A percentile compares a stretch with the other conserved stretches of the same genome.
Evolutionary conservation across 2,888 invertebrate genomes (phyloP).

Genomic region (Abrostola tripartita): DNA sequence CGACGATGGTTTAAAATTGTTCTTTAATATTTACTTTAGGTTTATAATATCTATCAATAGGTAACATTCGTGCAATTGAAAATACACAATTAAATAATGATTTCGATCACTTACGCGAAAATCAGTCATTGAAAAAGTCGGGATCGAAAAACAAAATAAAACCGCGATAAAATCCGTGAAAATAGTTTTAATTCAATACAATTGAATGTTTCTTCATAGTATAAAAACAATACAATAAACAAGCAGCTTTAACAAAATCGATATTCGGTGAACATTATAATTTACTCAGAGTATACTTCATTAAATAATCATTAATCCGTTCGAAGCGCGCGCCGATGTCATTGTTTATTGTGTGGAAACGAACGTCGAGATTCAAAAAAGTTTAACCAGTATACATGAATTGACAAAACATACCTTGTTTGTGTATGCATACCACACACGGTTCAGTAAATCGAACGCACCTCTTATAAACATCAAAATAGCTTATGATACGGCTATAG

Average conservation of each 20-base stretch:
- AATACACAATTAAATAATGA: too few relatives aligned
- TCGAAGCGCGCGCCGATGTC: conserved; percentile 59
- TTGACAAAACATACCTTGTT: conserved; percentile 73
- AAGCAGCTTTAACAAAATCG: conserved; percentile 4
- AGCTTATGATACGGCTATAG: conserved; percentile 79
- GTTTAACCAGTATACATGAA: conserved; percentile 66
- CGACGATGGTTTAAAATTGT: too few relatives aligned
- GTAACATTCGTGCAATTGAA: too few relatives aligned
- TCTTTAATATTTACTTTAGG: too few relatives aligned
- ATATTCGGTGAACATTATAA: conserved; percentile 26
- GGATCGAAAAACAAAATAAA: too few relatives aligned
- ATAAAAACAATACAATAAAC: too few relatives aligned
- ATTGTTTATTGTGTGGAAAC: conserved; percentile 66
- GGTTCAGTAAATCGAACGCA: conserved; percentile 62
- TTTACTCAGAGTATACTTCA: conserved; percentile 60
- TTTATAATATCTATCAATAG: too few relatives aligned
- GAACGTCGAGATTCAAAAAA: conserved; percentile 66
- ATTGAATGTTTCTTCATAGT: too few relatives aligned
- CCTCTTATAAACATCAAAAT: conserved; percentile 73
- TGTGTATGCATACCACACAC: conserved; percentile 77
- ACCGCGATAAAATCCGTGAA: too few relatives aligned
- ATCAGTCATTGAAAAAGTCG: too few relatives aligned
- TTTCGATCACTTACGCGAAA: too few relatives aligned
- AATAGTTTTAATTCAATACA: too few relatives aligned
- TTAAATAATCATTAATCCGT: conserved; percentile 75